Evolutionary conservation across 2,113 vertebrate species (phyloP).

Genomic region (Tyrannus savana): DNA sequence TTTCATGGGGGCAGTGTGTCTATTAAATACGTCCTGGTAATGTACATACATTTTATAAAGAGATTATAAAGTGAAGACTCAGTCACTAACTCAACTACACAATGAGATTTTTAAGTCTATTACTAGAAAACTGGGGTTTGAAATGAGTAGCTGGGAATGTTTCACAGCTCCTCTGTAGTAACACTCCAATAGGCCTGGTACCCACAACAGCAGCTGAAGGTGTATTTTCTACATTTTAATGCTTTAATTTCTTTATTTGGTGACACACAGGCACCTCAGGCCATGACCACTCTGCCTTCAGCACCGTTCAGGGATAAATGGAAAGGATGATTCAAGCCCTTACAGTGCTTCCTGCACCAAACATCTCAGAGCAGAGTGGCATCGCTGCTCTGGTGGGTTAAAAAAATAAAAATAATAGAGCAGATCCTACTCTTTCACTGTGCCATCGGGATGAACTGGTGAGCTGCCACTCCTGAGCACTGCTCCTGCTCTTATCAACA

Average conservation of each 20-base stretch:
- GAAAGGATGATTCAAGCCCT: neutral
- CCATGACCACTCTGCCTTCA: rapidly evolving
- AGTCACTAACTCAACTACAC: conserved; percentile 20
- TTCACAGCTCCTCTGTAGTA: neutral
- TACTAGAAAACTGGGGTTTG: neutral
- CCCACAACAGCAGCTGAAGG: rapidly evolving
- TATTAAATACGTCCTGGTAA: conserved; percentile 79
- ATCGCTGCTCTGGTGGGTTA: rapidly evolving
- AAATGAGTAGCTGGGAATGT: conserved; percentile 19
- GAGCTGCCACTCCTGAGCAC: neutral
- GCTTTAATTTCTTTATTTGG: neutral
- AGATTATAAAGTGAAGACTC: conserved; percentile 68
- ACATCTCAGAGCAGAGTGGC: neutral
- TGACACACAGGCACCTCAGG: neutral
- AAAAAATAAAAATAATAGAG: neutral
- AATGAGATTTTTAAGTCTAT: conserved; percentile 30
- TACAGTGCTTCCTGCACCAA: neutral
- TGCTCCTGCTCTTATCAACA: neutral
- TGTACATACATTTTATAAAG: conserved; percentile 73
- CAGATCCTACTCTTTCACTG: neutral
- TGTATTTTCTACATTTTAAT: neutral
- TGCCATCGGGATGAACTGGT: neutral
- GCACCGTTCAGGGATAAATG: rapidly evolving
- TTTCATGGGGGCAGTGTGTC: conserved; percentile 75
- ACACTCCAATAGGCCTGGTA: neutral